Evolutionary conservation across 1,140 invertebrate species (phyloP).

Genomic region (Drosophila nasuta): DNA sequence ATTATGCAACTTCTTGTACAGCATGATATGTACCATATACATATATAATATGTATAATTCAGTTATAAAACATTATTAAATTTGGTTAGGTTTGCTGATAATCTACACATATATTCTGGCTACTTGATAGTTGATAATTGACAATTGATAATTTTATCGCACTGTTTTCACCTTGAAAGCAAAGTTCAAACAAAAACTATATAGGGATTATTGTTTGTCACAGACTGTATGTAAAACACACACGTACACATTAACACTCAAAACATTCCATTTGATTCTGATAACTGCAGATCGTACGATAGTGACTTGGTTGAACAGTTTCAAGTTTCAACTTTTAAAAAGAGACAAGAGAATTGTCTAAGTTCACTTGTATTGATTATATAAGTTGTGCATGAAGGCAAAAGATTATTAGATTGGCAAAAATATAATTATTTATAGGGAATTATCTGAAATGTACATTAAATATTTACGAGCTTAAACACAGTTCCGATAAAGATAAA

Average conservation of each 20-base stretch:
- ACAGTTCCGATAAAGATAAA: slow-evolving; percentile 65
- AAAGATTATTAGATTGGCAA: slow-evolving; percentile 28
- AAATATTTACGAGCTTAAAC: slow-evolving; percentile 22
- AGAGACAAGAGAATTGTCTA: slow-evolving; percentile 25
- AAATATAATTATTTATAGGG: slow-evolving; percentile 20
- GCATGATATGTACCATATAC: neutral
- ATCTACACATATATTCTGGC: slow-evolving; percentile 16
- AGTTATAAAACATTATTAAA: neutral
- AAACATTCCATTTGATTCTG: slow-evolving; percentile 42
- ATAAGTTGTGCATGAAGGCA: slow-evolving; percentile 60
- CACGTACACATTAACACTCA: slow-evolving; percentile 4
- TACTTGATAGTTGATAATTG: slow-evolving; percentile 36
- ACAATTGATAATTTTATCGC: slow-evolving; percentile 61
- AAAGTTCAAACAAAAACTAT: slow-evolving; percentile 67
- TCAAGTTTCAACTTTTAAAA: slow-evolving; percentile 26
- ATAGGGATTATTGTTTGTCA: slow-evolving; percentile 25
- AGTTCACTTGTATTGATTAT: slow-evolving; percentile 62
- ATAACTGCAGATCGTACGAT: slow-evolving; percentile 69
- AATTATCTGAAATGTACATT: slow-evolving; percentile 12
- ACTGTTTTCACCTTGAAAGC: slow-evolving; percentile 59
- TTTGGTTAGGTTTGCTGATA: slow-evolving; percentile 33
- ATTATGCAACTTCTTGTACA: slow-evolving; percentile 48
- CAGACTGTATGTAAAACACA: slow-evolving; percentile 31
- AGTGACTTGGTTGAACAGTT: slow-evolving; percentile 34
- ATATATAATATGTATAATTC: neutral